These are phyloP conservation scores for Plecotus auritus DNA, from an alignment of 2,113 vertebrate genomes.

Conservation along the genomic window DNA sequence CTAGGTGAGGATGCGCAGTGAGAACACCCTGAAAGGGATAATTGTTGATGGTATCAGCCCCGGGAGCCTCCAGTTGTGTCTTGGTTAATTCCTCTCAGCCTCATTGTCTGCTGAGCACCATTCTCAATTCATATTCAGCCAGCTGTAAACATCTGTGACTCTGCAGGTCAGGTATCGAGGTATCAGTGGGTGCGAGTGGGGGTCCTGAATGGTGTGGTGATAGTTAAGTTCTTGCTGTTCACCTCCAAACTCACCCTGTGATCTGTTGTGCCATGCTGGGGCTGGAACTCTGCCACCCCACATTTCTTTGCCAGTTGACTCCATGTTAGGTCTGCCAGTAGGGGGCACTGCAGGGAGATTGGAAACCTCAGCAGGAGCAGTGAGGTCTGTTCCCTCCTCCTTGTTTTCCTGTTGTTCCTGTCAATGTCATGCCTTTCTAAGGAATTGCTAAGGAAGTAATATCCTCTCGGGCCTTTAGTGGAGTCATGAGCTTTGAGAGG, in stretches of 20 bases:
- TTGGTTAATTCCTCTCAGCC: not conserved
- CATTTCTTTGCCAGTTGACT: not conserved
- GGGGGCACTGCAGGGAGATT: not conserved
- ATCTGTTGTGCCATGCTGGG: not conserved
- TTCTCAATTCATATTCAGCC: not conserved
- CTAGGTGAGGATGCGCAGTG: not conserved
- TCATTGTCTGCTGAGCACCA: not conserved
- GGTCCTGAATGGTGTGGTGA: not conserved
- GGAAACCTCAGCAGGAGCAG: not conserved
- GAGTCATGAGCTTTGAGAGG: not conserved
- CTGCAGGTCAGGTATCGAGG: not conserved
- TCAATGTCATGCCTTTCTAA: not conserved
- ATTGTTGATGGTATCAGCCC: not conserved
- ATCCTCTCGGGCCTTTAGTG: not conserved
- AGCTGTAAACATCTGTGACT: not conserved
- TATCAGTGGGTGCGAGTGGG: not conserved
- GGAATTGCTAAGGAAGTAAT: not conserved
- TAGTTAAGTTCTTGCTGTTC: not conserved
- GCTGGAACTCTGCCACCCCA: rapidly evolving
- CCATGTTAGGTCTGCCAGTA: not conserved
- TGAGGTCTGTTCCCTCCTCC: not conserved
- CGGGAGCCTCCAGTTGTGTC: not conserved
- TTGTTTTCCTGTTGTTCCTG: not conserved
- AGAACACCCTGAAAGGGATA: not conserved
- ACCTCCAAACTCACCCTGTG: not conserved